Conservation (phyloP, 2,797 vertebrate species). For the Enteromius paludinosus region DNA sequence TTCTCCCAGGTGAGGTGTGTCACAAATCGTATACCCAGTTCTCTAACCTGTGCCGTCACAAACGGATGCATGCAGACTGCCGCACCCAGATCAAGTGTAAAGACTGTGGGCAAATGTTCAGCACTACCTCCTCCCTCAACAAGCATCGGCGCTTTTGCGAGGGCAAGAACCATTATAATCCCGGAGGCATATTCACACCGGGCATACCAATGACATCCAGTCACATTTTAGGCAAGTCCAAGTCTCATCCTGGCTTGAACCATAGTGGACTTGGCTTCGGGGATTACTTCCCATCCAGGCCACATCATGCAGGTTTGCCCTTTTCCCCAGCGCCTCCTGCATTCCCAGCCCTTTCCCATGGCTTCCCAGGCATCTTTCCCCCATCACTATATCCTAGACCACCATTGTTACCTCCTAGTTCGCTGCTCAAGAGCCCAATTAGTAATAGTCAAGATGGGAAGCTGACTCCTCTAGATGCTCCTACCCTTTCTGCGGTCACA, state of each 20-base stretch:
- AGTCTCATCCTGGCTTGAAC: slow-evolving; percentile 86
- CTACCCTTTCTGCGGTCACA: slow-evolving; percentile 84
- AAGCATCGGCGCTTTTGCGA: slow-evolving; percentile 99
- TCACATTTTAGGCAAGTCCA: slow-evolving; percentile 92
- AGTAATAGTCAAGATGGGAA: slow-evolving; percentile 89
- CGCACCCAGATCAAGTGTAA: slow-evolving; percentile 99
- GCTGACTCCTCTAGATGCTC: slow-evolving; percentile 86
- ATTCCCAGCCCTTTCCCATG: slow-evolving; percentile 88
- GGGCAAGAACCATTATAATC: slow-evolving; percentile 94
- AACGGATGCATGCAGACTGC: slow-evolving; percentile 99
- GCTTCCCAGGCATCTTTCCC: slow-evolving; percentile 94
- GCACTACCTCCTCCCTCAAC: slow-evolving; percentile 99
- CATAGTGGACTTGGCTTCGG: slow-evolving; percentile 88
- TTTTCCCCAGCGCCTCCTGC: slow-evolving; percentile 87
- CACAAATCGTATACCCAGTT: slow-evolving; percentile 99
- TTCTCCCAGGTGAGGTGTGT: slow-evolving; percentile 96
- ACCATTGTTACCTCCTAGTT: slow-evolving; percentile 90
- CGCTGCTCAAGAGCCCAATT: slow-evolving; percentile 90
- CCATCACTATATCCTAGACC: slow-evolving; percentile 93
- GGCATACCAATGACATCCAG: slow-evolving; percentile 91
- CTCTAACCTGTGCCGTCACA: slow-evolving; percentile 99
- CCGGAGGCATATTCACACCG: slow-evolving; percentile 86
- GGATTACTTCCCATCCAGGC: slow-evolving; percentile 93
- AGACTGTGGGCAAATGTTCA: slow-evolving; percentile 99
- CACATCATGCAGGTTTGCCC: slow-evolving; percentile 86